Conservation (phyloP, 2,797 vertebrate species). For the Amphiprion clarkii region DNA sequence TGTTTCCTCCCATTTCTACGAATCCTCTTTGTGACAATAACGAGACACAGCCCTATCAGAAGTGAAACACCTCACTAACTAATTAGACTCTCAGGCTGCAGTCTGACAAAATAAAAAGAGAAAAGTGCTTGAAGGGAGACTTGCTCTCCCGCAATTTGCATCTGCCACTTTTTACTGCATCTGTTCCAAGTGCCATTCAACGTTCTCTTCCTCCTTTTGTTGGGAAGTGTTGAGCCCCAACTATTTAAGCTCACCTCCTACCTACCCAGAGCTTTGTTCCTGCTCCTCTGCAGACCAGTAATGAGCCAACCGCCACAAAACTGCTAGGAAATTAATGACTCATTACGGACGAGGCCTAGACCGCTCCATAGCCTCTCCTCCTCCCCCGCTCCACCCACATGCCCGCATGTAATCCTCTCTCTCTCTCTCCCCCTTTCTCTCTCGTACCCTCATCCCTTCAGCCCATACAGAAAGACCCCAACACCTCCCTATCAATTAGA, state of each 20-base stretch:
- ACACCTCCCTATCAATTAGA: slow-evolving; percentile 99
- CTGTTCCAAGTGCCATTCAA: slow-evolving; percentile 92
- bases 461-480: slow-evolving; percentile 93
- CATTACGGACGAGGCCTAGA: slow-evolving; percentile 94
- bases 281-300: slow-evolving; percentile 94
- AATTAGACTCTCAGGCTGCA: slow-evolving; percentile 84
- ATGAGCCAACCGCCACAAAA: slow-evolving; percentile 98
- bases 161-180: slow-evolving; percentile 93
- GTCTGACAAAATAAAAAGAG: slow-evolving; percentile 80
- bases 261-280: slow-evolving; percentile 94
- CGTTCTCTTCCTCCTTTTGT: slow-evolving; percentile 85
- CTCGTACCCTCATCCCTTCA: slow-evolving; percentile 82
- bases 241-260: slow-evolving; percentile 99
- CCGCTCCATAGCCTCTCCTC: slow-evolving; percentile 90
- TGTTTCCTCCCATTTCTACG: slow-evolving; percentile 58
- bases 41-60: slow-evolving; percentile 77
- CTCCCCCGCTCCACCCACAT: slow-evolving; percentile 74
- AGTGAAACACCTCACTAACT: slow-evolving; percentile 83
- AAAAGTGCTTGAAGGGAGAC: slow-evolving; percentile 85
- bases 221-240: slow-evolving; percentile 89
- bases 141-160: slow-evolving; percentile 84
- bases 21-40: slow-evolving; percentile 79
- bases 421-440: slow-evolving; percentile 56
- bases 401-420: slow-evolving; percentile 76
- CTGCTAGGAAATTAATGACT: slow-evolving; percentile 97